A percentile compares a stretch with the other conserved stretches of the same genome.
Evolutionary conservation across 2,113 vertebrate species (phyloP).

Genomic region (Leptosomus discolor): DNA sequence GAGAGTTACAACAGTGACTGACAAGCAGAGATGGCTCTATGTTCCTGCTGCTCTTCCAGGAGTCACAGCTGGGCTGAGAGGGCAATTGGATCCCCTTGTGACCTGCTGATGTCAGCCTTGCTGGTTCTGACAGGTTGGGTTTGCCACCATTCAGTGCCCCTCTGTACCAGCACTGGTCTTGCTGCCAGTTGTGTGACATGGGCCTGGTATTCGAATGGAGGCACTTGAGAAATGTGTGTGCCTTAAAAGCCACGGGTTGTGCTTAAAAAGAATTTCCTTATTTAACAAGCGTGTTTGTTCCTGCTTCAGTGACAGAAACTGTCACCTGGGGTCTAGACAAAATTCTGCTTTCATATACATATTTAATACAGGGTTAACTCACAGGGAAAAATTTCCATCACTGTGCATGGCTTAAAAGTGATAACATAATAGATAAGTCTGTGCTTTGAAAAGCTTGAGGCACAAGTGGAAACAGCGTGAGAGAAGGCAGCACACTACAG

Average conservation of each 20-base stretch:
- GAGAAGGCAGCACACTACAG: background rate
- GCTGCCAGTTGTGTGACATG: background rate
- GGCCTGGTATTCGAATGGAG: background rate
- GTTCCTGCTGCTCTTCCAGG: background rate
- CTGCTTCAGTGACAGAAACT: background rate
- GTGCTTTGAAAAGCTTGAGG: constrained; percentile 12
- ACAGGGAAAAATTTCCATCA: background rate
- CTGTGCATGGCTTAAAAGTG: background rate
- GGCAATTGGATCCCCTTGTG: background rate
- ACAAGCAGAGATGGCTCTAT: background rate
- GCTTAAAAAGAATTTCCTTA: background rate
- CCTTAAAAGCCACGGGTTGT: background rate
- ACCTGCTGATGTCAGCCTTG: background rate
- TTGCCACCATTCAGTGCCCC: background rate
- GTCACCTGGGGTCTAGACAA: background rate
- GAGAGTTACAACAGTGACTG: background rate
- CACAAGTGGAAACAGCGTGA: constrained; percentile 11
- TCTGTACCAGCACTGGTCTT: background rate
- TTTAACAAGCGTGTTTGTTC: background rate
- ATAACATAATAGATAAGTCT: background rate
- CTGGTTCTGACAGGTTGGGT: background rate
- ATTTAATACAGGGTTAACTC: background rate
- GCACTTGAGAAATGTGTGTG: background rate
- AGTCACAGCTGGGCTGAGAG: background rate
- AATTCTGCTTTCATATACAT: background rate